These are phyloP conservation scores for Ptychoptera albimana DNA, from an alignment of 2,888 invertebrate genomes.

Conservation along the genomic window DNA sequence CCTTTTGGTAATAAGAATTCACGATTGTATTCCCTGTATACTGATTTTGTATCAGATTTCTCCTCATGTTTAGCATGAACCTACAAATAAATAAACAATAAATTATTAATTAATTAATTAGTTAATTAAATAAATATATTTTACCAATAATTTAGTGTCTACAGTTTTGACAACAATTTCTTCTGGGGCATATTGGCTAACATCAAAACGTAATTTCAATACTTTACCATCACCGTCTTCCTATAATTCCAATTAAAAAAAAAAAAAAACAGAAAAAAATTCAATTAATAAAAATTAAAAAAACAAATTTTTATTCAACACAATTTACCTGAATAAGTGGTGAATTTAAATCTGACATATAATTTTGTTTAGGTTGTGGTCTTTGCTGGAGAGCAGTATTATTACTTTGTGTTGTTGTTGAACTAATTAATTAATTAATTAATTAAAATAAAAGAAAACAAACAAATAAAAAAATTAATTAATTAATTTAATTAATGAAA, in stretches of 20 bases:
- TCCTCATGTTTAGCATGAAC: constrained; percentile 98
- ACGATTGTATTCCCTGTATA: constrained; percentile 95
- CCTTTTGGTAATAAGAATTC: constrained; percentile 95
- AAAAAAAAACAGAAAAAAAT: constrained; percentile 7
- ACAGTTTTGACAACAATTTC: constrained; percentile 98
- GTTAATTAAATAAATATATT: background rate
- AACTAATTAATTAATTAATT: constrained; percentile 21
- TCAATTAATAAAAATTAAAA: background rate
- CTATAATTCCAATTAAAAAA: constrained; percentile 47
- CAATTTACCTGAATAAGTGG: constrained; percentile 47
- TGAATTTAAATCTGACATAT: constrained; percentile 79
- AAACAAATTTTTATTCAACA: background rate
- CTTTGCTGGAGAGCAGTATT: constrained; percentile 31
- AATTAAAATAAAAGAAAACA: too few relatives aligned
- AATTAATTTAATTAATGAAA: background rate
- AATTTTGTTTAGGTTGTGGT: constrained; percentile 27
- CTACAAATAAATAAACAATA: constrained; percentile 35
- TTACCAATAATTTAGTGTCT: constrained; percentile 82
- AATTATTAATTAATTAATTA: background rate
- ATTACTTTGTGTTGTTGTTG: constrained; percentile 19
- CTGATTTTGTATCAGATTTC: constrained; percentile 89
- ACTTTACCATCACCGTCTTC: constrained; percentile 89
- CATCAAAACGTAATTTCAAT: constrained; percentile 90
- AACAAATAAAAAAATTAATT: constrained; percentile 7
- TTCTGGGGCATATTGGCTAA: constrained; percentile 91